Conservation (phyloP, 2,797 vertebrate genomes). For the Sebastes cheni region DNA sequence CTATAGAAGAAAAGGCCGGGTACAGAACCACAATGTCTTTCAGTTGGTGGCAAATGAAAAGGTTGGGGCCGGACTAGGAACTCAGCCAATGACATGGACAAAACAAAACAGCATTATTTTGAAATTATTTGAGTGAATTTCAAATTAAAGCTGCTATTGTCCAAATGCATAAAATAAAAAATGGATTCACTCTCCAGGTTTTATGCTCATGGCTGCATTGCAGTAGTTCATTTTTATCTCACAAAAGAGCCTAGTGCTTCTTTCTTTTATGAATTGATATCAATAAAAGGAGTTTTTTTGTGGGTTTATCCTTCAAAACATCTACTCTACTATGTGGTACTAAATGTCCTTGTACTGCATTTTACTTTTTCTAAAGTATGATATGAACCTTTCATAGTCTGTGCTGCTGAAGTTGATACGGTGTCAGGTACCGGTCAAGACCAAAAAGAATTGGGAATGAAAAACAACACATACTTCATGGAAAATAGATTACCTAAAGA, state of each 20-base stretch:
- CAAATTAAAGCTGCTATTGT: neutral
- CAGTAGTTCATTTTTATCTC: neutral
- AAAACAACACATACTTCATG: neutral
- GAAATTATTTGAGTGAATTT: neutral
- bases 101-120: neutral
- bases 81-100: constrained; percentile 2
- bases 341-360: neutral
- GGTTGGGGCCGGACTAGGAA: constrained; percentile 33
- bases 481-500: neutral
- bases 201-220: neutral
- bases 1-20: constrained; percentile 52
- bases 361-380: neutral
- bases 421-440: neutral
- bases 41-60: constrained; percentile 58
- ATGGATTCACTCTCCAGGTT: neutral
- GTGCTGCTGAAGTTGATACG: neutral
- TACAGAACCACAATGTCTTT: constrained; percentile 38
- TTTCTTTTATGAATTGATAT: neutral
- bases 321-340: neutral
- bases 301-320: neutral
- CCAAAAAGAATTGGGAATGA: neutral
- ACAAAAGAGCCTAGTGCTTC: neutral
- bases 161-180: neutral
- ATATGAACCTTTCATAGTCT: neutral
- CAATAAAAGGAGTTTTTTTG: neutral